Conservation (phyloP, 2,888 invertebrate genomes). For the Horisme vitalbata region DNA sequence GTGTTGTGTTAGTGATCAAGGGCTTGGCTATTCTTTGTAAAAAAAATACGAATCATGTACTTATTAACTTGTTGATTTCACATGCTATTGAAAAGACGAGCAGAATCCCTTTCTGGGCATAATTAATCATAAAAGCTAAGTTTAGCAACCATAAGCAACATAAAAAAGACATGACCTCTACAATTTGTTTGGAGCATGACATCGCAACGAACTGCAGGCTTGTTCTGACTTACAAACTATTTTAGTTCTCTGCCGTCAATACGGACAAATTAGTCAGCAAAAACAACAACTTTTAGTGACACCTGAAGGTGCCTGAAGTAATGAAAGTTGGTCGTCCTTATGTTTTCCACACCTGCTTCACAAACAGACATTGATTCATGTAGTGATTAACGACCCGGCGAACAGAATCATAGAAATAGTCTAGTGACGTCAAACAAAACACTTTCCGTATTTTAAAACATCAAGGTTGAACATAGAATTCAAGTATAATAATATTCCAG, state of each 20-base stretch:
- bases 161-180: neutral
- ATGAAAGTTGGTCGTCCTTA: conserved; percentile 53
- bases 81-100: too few relatives aligned
- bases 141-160: too few relatives aligned
- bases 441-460: conserved; percentile 54
- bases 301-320: conserved; percentile 53
- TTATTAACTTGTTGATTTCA: too few relatives aligned
- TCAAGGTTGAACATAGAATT: conserved; percentile 45
- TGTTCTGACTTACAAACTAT: conserved; percentile 17
- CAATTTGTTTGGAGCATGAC: neutral
- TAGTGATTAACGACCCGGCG: conserved; percentile 45
- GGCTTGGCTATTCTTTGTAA: too few relatives aligned
- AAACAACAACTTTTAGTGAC: conserved; percentile 31
- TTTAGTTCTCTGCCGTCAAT: conserved; percentile 26
- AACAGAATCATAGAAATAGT: conserved; percentile 63
- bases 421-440: conserved; percentile 65
- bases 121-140: too few relatives aligned
- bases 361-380: conserved; percentile 75
- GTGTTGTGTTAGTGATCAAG: too few relatives aligned
- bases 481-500: conserved; percentile 37
- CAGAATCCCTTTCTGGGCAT: too few relatives aligned
- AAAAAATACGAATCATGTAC: too few relatives aligned
- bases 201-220: conserved; percentile 1
- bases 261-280: conserved; percentile 25
- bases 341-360: conserved; percentile 57